These are phyloP conservation scores for Blera fallax DNA, from an alignment of 2,888 invertebrate genomes.

Conservation along the genomic window DNA sequence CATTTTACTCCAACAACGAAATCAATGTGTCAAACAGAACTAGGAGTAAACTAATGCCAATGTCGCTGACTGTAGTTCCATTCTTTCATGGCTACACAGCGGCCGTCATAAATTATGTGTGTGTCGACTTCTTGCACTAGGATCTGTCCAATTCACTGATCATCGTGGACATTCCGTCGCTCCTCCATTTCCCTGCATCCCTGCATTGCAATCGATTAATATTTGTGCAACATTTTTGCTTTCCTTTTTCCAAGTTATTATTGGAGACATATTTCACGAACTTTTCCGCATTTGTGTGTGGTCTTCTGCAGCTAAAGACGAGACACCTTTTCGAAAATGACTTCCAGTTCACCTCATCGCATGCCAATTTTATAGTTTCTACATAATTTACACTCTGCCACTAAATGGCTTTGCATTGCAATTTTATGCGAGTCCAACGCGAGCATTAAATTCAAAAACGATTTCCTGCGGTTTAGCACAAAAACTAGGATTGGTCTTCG, in stretches of 20 bases:
- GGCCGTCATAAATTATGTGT: slow-evolving; percentile 44
- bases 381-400: background rate
- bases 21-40: too few relatives aligned
- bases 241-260: slow-evolving; percentile 23
- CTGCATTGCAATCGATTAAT: slow-evolving; percentile 52
- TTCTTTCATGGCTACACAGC: slow-evolving; percentile 20
- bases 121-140: slow-evolving; percentile 31
- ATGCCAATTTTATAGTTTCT: slow-evolving; percentile 7
- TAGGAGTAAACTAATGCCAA: background rate
- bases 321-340: background rate
- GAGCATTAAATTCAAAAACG: background rate
- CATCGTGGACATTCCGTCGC: slow-evolving; percentile 21
- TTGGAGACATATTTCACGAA: slow-evolving; percentile 45
- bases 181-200: slow-evolving; percentile 26
- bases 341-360: background rate
- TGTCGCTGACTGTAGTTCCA: slow-evolving; percentile 39
- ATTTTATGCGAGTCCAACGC: background rate
- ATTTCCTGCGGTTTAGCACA: background rate
- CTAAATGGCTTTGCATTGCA: background rate
- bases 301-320: slow-evolving; percentile 3
- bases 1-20: too few relatives aligned
- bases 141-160: slow-evolving; percentile 52
- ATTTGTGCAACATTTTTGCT: slow-evolving; percentile 26
- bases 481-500: slow-evolving; percentile 8
- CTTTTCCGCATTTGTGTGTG: slow-evolving; percentile 46